A percentile compares a stretch with the other conserved stretches of the same genome.
Evolutionary conservation across 2,113 vertebrate species (phyloP).

Genomic region (Gymnogyps californianus): DNA sequence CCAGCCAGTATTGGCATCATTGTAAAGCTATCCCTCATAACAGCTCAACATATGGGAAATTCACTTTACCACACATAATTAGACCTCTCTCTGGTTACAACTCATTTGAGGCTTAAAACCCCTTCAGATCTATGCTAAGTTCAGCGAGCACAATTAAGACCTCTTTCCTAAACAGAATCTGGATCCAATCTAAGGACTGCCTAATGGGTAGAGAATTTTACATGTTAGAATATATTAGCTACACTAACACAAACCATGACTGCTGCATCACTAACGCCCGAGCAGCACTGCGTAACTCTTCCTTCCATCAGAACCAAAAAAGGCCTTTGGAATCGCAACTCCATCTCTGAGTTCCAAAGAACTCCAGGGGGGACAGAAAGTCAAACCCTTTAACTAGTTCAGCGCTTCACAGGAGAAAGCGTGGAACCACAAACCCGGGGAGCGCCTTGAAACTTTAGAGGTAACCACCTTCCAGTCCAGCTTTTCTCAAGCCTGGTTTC

Average conservation of each 20-base stretch:
- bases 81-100: neutral
- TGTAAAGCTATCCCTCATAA: neutral
- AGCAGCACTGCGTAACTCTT: neutral
- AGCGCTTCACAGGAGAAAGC: neutral
- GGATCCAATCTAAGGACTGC: slow-evolving; percentile 21
- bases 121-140: neutral
- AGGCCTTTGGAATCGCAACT: neutral
- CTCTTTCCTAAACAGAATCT: neutral
- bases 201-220: neutral
- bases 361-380: neutral
- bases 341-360: neutral
- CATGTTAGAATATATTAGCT: neutral
- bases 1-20: neutral
- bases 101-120: neutral
- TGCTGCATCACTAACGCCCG: neutral
- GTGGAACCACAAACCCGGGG: neutral
- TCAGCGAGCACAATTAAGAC: neutral
- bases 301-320: slow-evolving; percentile 5
- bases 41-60: neutral
- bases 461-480: neutral
- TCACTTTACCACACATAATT: rapidly evolving
- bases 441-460: neutral
- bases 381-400: neutral
- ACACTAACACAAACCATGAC: neutral
- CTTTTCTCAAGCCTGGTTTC: neutral